Evolutionary conservation across 2,888 invertebrate species (phyloP), one percentile per base, ranked within the genome.

Genomic region (Drosophila dives): DNA sequence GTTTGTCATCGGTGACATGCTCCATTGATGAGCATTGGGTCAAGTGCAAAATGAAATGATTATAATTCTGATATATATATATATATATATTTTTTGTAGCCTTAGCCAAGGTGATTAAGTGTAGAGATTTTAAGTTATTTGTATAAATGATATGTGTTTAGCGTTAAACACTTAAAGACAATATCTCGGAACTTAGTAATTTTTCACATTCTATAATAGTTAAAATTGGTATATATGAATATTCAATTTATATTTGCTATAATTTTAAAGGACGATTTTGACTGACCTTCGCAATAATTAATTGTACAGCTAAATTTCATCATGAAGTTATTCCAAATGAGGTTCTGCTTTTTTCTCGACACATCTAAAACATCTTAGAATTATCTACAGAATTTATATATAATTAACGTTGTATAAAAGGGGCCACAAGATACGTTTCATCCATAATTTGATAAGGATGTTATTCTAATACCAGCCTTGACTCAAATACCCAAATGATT

Each of bases 21-120:
- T 77, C 77, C 77, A 74, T 74, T 77, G 77, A 40, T 50, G 49
- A 58, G 62, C 64, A 45, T 49, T 60, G 51, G 73, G 77, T 77
- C 77, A 77, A 77, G 76, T 77, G 76, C 69, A 77, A 38, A 50
- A 38, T 53, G 26, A 36, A 26, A 58, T 72, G 64, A 61, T 68
- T 68, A 56, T 56, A 61, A 77, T 48, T 54, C 33, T 15, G 56
- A 15, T 53, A 10, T 50, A n/a, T n/a, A 17, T 15, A 49, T 8
- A 7, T 49, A n/a, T 20, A 32, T 5, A 11, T 17, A 34, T 34
- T 34, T 34, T 38, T 38, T 38, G 17, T 17, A 8, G 17, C 17
- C 38, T 36, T 36, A 15, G 7, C 36, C 15, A 34, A 26, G 26
- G 0, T 26, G 26, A 26, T 26, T 26, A 26, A 26, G 26, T 26